A percentile compares a stretch with the other conserved stretches of the same genome.
Conservation (phyloP, 2,113 vertebrate genomes). For the Labeo rohita region DNA sequence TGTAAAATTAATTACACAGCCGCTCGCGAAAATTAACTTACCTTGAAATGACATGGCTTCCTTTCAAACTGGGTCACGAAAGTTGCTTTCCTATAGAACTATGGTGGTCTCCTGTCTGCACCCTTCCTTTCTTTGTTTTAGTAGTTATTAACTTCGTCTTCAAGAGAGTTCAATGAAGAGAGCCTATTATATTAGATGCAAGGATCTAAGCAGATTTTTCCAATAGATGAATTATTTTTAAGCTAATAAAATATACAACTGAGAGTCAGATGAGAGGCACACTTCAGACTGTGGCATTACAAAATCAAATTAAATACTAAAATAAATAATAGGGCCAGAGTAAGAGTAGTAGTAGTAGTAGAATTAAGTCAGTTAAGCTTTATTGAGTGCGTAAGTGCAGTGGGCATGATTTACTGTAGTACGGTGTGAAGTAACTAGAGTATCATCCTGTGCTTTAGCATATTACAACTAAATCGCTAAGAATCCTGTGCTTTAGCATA, state of each 20-base stretch:
- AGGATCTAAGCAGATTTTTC: not conserved
- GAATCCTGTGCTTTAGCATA: not conserved
- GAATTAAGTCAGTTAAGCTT: not conserved
- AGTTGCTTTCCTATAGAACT: slow-evolving; percentile 14
- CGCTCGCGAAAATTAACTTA: slow-evolving; percentile 26
- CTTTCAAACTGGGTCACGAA: slow-evolving; percentile 29
- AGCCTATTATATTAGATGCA: not conserved
- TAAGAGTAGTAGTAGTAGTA: not conserved
- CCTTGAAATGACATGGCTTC: slow-evolving; percentile 38
- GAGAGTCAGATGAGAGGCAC: not conserved
- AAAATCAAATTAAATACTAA: not conserved
- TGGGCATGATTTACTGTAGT: not conserved
- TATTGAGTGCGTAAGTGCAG: not conserved
- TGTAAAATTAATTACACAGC: slow-evolving; percentile 42
- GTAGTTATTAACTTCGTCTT: not conserved
- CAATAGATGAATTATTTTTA: not conserved
- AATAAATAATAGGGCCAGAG: not conserved
- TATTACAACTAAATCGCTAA: not conserved
- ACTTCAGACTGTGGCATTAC: not conserved
- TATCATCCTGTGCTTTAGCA: not conserved
- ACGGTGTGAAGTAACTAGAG: not conserved
- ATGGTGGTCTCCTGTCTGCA: slow-evolving; percentile 1
- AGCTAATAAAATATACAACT: not conserved
- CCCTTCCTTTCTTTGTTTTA: slow-evolving; percentile 33
- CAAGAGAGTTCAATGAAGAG: not conserved